These are phyloP conservation scores for Lontra canadensis DNA, from an alignment of 2,113 vertebrate genomes.

Conservation along the genomic window DNA sequence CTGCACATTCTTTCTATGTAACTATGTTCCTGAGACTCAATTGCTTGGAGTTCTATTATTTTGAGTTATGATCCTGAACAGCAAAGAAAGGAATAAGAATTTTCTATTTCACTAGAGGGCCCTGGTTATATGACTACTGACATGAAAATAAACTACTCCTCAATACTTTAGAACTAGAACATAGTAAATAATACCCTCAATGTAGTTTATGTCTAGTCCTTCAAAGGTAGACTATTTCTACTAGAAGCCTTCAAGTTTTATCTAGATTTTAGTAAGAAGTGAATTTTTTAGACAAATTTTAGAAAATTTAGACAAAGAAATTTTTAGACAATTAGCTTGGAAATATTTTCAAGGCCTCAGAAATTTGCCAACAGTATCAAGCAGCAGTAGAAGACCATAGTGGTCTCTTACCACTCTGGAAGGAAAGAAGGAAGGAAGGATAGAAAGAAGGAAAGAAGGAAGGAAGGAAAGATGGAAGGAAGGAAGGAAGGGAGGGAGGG, in stretches of 20 bases:
- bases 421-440: background rate
- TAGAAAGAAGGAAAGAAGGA: background rate
- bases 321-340: background rate
- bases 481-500: background rate
- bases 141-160: conserved; percentile 2
- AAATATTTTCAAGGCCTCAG: background rate
- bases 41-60: background rate
- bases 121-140: conserved; percentile 1
- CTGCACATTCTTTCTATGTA: background rate
- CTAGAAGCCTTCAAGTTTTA: background rate
- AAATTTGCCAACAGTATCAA: background rate
- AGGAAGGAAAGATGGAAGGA: background rate
- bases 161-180: background rate
- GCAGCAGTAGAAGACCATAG: background rate
- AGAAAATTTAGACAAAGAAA: background rate
- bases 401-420: background rate
- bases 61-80: background rate
- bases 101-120: background rate
- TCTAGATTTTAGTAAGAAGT: background rate
- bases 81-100: background rate
- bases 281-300: background rate
- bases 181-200: background rate
- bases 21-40: background rate
- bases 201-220: background rate
- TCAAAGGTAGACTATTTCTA: background rate